Conservation (phyloP, 2,113 vertebrate genomes). For the Seriola quinqueradiata region DNA sequence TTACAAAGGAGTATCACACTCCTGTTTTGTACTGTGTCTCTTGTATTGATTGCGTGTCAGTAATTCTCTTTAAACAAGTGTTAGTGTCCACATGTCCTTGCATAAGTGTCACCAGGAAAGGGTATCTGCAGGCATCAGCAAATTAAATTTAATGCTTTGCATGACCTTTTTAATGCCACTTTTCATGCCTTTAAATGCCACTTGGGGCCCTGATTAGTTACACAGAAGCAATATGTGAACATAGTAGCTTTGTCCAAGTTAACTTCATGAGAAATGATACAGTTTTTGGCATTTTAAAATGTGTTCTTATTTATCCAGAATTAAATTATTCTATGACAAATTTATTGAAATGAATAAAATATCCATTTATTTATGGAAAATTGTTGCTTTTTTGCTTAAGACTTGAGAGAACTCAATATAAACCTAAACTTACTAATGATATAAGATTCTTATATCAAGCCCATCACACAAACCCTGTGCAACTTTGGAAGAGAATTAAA, state of each 20-base stretch:
- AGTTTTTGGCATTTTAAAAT: neutral
- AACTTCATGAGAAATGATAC: neutral
- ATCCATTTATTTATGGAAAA: neutral
- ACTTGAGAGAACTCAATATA: neutral
- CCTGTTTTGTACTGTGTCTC: neutral
- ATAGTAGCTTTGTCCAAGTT: neutral
- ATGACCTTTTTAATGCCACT: slow-evolving; percentile 12
- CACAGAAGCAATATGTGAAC: neutral
- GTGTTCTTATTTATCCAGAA: neutral
- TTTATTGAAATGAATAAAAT: neutral
- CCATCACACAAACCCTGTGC: neutral
- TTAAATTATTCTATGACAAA: neutral
- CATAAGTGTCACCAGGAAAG: neutral
- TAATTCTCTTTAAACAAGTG: neutral
- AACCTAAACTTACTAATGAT: neutral
- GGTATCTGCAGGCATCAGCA: neutral
- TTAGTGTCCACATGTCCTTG: neutral
- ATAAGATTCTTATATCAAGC: neutral
- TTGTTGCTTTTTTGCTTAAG: neutral
- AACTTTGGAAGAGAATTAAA: neutral
- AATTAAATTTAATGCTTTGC: neutral
- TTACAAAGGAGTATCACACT: neutral
- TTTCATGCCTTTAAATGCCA: neutral
- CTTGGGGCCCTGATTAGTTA: neutral
- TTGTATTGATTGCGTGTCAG: neutral